phyloP scores from a whole-genome alignment of 2,797 vertebrate genomes.

The Intellagama lesueurii region DNA sequence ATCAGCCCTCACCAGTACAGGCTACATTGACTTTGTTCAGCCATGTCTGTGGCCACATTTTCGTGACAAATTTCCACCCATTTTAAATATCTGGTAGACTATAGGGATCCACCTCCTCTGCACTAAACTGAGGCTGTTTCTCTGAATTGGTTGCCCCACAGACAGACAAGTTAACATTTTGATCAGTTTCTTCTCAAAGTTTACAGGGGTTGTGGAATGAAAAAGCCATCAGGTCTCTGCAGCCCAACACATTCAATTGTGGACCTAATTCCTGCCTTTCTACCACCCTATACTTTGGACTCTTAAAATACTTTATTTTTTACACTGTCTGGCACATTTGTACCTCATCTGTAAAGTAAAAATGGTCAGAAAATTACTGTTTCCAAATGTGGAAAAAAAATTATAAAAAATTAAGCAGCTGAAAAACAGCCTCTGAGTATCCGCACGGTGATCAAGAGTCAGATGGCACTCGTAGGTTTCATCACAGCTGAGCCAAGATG shows the following conservation, averaged over 20 bases:
- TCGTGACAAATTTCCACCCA: background rate
- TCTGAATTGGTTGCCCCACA: too few species aligned
- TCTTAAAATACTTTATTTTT: background rate
- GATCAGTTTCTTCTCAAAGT: background rate
- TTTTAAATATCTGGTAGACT: background rate
- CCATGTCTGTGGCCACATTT: background rate
- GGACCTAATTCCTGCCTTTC: background rate
- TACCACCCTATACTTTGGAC: background rate
- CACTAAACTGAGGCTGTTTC: background rate
- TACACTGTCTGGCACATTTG: background rate
- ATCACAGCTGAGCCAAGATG: conserved; percentile 31
- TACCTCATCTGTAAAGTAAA: background rate
- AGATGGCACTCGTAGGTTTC: conserved; percentile 17
- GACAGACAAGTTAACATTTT: background rate
- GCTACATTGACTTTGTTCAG: background rate
- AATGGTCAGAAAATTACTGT: background rate
- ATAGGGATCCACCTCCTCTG: too few species aligned
- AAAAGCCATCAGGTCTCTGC: background rate
- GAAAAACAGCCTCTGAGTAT: conserved; percentile 41
- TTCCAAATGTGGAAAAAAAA: background rate
- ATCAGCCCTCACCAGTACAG: too few species aligned
- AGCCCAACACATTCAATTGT: background rate
- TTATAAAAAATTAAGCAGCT: background rate
- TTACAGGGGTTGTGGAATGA: background rate
- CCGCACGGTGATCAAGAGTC: background rate